Conservation (phyloP, 2,113 vertebrate species). For the Anhinga rufa region DNA sequence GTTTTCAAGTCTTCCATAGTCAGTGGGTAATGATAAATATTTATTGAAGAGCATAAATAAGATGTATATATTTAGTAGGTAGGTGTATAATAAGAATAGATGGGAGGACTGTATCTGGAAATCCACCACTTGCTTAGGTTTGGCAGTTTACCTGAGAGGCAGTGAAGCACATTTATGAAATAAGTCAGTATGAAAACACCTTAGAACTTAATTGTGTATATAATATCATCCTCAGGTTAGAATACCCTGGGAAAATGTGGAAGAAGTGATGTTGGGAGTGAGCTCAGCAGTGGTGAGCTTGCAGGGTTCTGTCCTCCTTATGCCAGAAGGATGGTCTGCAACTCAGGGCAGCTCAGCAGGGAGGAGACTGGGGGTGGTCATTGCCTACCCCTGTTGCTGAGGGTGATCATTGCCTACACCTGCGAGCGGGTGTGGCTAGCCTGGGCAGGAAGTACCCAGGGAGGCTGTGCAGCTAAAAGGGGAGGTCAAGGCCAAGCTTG, state of each 20-base stretch:
- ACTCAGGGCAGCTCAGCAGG: no score
- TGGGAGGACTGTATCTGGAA: not conserved
- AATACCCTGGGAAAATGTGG: not conserved
- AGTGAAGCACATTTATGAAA: not conserved
- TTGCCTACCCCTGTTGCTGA: no score
- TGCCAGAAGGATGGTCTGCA: no score
- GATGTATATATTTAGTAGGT: not conserved
- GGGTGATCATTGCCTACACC: no score
- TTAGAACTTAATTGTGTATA: not conserved
- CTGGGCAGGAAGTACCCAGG: no score
- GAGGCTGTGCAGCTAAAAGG: no score
- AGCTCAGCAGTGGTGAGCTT: no score
- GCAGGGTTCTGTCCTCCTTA: no score
- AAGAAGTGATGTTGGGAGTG: no score
- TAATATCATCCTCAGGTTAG: not conserved
- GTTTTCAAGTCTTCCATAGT: not conserved
- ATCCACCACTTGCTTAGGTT: not conserved
- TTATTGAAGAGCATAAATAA: not conserved
- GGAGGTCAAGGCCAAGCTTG: no score
- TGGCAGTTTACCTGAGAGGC: not conserved
- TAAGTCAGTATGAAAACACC: not conserved
- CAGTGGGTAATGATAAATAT: not conserved
- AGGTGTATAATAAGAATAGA: not conserved
- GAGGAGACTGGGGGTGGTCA: no score
- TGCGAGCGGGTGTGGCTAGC: no score